Evolutionary conservation across 2,113 vertebrate genomes (phyloP).

Genomic region (Alaudala cheleensis): DNA sequence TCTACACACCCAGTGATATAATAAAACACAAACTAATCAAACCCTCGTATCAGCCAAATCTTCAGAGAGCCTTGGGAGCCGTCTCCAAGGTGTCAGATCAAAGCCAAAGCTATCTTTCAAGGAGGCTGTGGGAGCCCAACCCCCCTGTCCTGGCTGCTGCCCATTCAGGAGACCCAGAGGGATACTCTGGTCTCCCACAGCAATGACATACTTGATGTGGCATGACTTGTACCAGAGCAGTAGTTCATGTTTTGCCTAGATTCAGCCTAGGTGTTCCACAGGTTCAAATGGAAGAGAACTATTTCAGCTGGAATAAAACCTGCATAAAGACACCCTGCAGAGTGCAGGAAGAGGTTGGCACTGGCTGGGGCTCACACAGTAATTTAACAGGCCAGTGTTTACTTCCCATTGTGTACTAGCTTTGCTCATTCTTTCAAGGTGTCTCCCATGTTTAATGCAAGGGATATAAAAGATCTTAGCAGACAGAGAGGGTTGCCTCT

Average conservation of each 20-base stretch:
- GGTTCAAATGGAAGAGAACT: not conserved
- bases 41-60: too few species aligned
- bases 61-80: too few species aligned
- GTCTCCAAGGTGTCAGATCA: too few species aligned
- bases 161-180: too few species aligned
- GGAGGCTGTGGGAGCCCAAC: too few species aligned
- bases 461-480: not conserved
- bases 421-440: not conserved
- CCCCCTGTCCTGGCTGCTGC: too few species aligned
- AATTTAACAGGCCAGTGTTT: not conserved
- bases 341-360: not conserved
- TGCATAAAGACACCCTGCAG: not conserved
- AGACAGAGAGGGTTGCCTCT: not conserved
- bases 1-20: too few species aligned
- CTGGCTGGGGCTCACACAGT: not conserved
- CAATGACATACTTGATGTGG: not conserved
- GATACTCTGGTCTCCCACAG: too few species aligned
- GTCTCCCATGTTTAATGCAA: not conserved
- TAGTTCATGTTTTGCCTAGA: not conserved
- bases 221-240: not conserved
- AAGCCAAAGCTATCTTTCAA: too few species aligned
- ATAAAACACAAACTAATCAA: too few species aligned
- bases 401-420: accelerated
- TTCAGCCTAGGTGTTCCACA: not conserved
- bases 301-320: not conserved